These are phyloP conservation scores for Brachyhypopomus occidentalis DNA, from an alignment of 2,113 vertebrate species.

Conservation along the genomic window DNA sequence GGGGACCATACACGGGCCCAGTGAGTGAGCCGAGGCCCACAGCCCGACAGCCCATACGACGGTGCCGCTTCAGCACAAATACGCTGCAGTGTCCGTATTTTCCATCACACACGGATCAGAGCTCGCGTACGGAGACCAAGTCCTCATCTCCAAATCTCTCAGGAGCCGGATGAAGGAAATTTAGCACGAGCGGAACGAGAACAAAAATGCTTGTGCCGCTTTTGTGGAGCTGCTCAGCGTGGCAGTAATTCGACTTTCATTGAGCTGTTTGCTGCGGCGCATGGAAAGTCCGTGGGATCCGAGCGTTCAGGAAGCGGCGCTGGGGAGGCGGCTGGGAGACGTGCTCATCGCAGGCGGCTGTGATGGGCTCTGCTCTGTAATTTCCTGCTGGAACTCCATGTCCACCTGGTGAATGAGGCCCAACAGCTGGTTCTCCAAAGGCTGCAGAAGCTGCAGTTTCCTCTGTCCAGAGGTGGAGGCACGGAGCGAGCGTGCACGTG, in stretches of 20 bases:
- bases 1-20: no score
- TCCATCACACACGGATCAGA: slow-evolving; percentile 30
- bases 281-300: slow-evolving; percentile 14
- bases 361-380: slow-evolving; percentile 63
- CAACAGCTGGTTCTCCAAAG: slow-evolving; percentile 69
- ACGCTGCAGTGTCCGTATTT: slow-evolving; percentile 39
- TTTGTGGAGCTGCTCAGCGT: background rate
- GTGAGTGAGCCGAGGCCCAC: background rate
- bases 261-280: background rate
- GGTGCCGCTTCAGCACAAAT: slow-evolving; percentile 27
- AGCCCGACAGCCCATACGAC: background rate
- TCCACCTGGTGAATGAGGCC: slow-evolving; percentile 41
- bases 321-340: slow-evolving; percentile 18
- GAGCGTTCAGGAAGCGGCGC: slow-evolving; percentile 12
- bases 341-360: slow-evolving; percentile 18
- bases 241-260: slow-evolving; percentile 17
- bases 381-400: slow-evolving; percentile 58
- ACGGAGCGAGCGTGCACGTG: background rate
- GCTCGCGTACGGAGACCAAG: background rate
- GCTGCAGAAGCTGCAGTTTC: slow-evolving; percentile 64
- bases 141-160: background rate
- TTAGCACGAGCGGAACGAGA: slow-evolving; percentile 3
- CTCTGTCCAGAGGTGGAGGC: slow-evolving; percentile 17
- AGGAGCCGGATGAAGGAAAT: background rate
- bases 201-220: background rate